Evolutionary conservation across 1,140 invertebrate genomes (phyloP).

Genomic region (Drosophila punjabiensis): DNA sequence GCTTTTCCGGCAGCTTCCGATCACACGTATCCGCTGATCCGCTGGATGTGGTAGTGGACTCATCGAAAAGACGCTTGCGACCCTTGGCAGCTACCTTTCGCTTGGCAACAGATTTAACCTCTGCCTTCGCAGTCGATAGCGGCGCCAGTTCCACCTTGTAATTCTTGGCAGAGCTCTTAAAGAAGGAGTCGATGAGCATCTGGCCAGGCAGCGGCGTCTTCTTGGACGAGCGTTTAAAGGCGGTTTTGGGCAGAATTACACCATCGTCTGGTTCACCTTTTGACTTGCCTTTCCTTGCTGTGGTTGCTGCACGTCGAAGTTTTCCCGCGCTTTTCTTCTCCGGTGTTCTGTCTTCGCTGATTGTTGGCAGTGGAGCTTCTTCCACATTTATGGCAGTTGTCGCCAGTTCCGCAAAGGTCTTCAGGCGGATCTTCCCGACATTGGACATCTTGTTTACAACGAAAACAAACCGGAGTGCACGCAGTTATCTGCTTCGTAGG

Average conservation of each 20-base stretch:
- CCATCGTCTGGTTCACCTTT: background rate
- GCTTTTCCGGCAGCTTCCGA: constrained; percentile 18
- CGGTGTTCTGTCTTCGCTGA: constrained; percentile 25
- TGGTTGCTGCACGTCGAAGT: constrained; percentile 49
- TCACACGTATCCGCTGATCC: background rate
- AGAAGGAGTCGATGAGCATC: constrained; percentile 69
- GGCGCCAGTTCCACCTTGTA: constrained; percentile 47
- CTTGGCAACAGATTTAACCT: constrained; percentile 7
- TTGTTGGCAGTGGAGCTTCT: background rate
- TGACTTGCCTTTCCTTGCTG: constrained; percentile 43
- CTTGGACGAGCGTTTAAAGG: constrained; percentile 46
- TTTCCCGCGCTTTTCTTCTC: constrained; percentile 56
- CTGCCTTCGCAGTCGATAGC: background rate
- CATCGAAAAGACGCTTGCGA: constrained; percentile 68
- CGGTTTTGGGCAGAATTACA: constrained; percentile 17
- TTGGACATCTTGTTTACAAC: constrained; percentile 38
- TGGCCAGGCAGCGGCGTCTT: constrained; percentile 66
- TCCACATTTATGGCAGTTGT: background rate
- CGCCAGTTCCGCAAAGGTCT: constrained; percentile 36
- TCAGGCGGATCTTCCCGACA: constrained; percentile 60
- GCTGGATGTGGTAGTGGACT: constrained; percentile 10
- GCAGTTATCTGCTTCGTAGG: background rate
- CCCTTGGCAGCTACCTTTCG: constrained; percentile 21
- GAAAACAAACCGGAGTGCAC: background rate
- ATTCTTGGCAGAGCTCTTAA: constrained; percentile 66